Evolutionary conservation across 1,140 invertebrate species (phyloP).

Genomic region (Cylas formicarius): DNA sequence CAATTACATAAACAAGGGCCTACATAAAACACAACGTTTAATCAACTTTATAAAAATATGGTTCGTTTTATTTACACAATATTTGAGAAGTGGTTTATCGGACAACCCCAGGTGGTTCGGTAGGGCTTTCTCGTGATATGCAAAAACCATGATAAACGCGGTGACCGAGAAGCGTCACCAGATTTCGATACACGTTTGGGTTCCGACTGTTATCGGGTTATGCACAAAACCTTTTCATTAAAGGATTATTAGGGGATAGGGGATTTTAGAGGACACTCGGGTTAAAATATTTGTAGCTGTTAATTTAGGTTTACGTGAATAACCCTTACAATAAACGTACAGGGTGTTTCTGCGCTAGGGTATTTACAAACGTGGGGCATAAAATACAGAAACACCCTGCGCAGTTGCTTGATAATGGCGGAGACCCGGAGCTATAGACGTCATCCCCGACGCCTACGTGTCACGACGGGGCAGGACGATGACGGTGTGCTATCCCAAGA

Average conservation of each 20-base stretch:
- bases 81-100: too few species aligned
- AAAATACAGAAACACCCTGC: neutral
- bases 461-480: slow-evolving; percentile 22
- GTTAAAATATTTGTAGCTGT: neutral
- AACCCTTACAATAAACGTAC: too few species aligned
- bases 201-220: neutral
- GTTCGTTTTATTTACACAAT: too few species aligned
- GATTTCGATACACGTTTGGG: neutral
- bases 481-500: slow-evolving; percentile 30
- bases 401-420: neutral
- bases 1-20: too few species aligned
- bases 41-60: too few species aligned
- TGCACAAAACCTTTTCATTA: neutral
- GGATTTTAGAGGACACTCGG: too few species aligned
- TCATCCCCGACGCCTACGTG: slow-evolving; percentile 9
- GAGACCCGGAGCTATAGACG: neutral
- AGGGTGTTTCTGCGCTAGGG: too few species aligned
- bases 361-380: too few species aligned
- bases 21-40: too few species aligned
- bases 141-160: neutral
- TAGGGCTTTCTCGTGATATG: neutral
- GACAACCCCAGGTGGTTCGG: too few species aligned
- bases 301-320: neutral
- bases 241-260: neutral
- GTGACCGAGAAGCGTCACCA: neutral